phyloP scores from a whole-genome alignment of 2,888 invertebrate genomes.

The Sinopyrophorus schimmeli region DNA sequence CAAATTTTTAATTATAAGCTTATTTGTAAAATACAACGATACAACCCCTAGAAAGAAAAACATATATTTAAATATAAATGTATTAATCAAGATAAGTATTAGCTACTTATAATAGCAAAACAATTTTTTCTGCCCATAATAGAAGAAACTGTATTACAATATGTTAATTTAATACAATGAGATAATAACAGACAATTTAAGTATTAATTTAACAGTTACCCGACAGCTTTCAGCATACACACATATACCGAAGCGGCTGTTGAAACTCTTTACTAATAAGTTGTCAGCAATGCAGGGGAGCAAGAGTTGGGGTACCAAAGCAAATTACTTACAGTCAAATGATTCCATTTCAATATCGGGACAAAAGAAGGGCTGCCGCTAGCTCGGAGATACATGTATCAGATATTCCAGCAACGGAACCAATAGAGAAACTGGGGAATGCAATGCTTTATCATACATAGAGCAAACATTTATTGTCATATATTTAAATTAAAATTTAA shows the following conservation, averaged over 20 bases:
- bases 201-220: constrained; percentile 12
- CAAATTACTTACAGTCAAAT: constrained; percentile 73
- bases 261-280: constrained; percentile 46
- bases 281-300: constrained; percentile 46
- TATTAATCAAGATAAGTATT: no score
- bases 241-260: constrained; percentile 28
- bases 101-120: no score
- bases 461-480: constrained; percentile 26
- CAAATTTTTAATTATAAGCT: no score
- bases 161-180: no score
- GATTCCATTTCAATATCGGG: constrained; percentile 71
- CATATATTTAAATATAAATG: no score
- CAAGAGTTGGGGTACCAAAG: constrained; percentile 56
- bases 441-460: constrained; percentile 19
- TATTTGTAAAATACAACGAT: no score
- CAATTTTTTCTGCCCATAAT: no score
- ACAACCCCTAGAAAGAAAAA: no score
- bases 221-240: constrained; percentile 16
- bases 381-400: constrained; percentile 50
- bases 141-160: no score
- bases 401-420: constrained; percentile 42
- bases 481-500: no score
- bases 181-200: no score
- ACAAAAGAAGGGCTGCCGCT: constrained; percentile 62
- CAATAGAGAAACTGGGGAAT: constrained; percentile 28